These are phyloP conservation scores for Rattus rattus DNA, from an alignment of 2,113 vertebrate genomes.

Conservation along the genomic window DNA sequence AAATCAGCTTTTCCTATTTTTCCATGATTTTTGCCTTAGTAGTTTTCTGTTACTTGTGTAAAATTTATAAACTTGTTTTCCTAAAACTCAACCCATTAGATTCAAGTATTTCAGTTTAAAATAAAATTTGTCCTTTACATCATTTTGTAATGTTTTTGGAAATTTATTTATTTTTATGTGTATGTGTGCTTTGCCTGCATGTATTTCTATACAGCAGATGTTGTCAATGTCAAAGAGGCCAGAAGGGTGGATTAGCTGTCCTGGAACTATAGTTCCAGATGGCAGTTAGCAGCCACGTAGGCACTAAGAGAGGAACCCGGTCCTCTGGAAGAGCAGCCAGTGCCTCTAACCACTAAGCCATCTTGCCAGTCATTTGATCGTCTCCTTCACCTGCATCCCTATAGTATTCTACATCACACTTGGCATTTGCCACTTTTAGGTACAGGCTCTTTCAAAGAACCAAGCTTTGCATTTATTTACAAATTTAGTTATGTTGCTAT, in stretches of 20 bases:
- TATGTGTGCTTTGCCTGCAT: neutral
- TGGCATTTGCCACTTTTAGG: constrained; percentile 11
- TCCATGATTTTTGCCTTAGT: neutral
- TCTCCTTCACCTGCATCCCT: neutral
- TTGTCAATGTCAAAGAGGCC: neutral
- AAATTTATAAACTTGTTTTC: constrained; percentile 16
- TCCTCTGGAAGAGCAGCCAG: neutral
- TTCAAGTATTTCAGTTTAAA: neutral
- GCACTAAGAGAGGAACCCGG: neutral
- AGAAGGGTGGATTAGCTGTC: neutral
- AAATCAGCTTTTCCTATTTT: neutral
- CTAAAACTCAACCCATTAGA: constrained; percentile 22
- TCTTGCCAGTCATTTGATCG: neutral
- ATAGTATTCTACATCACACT: neutral
- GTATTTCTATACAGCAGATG: neutral
- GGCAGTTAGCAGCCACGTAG: too few species aligned
- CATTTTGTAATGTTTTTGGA: neutral
- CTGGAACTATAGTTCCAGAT: neutral
- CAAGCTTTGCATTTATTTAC: neutral
- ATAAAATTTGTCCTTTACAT: neutral
- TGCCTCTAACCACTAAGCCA: neutral
- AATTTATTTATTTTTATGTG: neutral
- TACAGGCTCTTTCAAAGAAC: constrained; percentile 1
- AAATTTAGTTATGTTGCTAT: neutral
- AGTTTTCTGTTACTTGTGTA: neutral